These are phyloP conservation scores for Carcinoscorpius rotundicauda DNA, from an alignment of 1,140 invertebrate species.

Conservation along the genomic window DNA sequence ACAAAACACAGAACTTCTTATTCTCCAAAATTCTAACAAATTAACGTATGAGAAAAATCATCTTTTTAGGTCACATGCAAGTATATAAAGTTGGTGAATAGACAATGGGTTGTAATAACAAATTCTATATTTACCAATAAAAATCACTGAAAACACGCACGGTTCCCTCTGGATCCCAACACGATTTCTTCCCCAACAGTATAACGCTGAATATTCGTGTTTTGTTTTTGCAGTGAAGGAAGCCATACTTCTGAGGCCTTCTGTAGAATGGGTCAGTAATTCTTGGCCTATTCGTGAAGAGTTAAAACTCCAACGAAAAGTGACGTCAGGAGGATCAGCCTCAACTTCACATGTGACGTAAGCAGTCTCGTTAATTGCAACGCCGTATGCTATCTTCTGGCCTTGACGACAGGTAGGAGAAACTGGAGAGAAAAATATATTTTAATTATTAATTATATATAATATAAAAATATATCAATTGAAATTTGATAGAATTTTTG, in stretches of 20 bases:
- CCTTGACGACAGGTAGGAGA: slow-evolving; percentile 47
- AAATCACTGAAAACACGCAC: not conserved
- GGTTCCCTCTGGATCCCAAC: not conserved
- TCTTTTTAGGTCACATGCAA: too few species aligned
- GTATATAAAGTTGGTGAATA: too few species aligned
- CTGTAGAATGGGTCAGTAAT: not conserved
- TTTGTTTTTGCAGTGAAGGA: not conserved
- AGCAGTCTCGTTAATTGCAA: slow-evolving; percentile 15
- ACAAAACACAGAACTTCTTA: too few species aligned
- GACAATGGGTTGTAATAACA: too few species aligned
- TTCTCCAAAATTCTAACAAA: too few species aligned
- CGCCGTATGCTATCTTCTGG: slow-evolving; percentile 16
- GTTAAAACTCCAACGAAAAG: slow-evolving; percentile 86
- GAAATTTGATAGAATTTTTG: too few species aligned
- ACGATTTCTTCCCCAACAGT: not conserved
- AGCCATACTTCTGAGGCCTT: not conserved
- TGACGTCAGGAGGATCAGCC: slow-evolving; percentile 62
- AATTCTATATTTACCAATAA: not conserved
- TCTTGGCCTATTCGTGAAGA: slow-evolving; percentile 61
- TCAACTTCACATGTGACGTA: slow-evolving; percentile 62
- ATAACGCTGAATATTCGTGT: not conserved
- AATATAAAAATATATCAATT: too few species aligned
- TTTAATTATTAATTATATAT: too few species aligned
- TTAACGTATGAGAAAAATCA: too few species aligned
- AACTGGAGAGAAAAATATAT: slow-evolving; percentile 35